Percentiles rank a stretch among this genome's conserved stretches.
These are phyloP conservation scores for Tenualosa ilisha DNA, from an alignment of 2,797 vertebrate genomes.

Conservation along the genomic window DNA sequence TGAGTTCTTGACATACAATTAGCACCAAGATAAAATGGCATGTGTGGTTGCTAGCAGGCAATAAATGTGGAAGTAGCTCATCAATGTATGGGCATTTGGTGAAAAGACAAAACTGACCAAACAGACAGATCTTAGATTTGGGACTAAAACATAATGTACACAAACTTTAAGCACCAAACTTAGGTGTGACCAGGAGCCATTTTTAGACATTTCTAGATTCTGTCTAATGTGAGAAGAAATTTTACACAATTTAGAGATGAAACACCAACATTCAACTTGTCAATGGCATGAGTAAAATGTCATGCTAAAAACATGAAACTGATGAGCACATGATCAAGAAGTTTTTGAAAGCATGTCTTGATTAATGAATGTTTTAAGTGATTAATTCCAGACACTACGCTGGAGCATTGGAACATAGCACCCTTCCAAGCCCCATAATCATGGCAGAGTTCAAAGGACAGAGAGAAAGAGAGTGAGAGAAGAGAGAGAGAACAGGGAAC, in stretches of 20 bases:
- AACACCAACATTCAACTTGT: neutral
- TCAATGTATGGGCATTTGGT: no score
- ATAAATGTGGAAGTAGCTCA: no score
- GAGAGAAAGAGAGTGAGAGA: neutral
- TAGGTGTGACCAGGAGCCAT: no score
- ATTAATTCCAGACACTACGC: neutral
- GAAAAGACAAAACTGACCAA: no score
- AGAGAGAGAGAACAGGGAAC: neutral
- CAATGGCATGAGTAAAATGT: neutral
- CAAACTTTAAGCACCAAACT: no score
- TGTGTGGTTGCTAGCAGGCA: no score
- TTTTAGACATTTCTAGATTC: no score
- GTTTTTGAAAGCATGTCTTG: neutral
- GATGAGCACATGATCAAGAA: neutral
- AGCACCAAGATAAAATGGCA: no score
- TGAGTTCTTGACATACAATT: no score
- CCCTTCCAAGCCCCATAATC: neutral
- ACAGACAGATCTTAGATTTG: no score
- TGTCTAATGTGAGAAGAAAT: no score
- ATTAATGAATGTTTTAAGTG: neutral
- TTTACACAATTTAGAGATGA: neutral
- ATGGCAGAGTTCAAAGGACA: constrained; percentile 42
- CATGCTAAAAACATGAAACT: neutral
- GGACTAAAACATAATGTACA: no score
- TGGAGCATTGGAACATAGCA: neutral